phyloP scores from a whole-genome alignment of 30 jellyfish, hydroid and myxozoan genomes.

The Pelagia noctiluca region DNA sequence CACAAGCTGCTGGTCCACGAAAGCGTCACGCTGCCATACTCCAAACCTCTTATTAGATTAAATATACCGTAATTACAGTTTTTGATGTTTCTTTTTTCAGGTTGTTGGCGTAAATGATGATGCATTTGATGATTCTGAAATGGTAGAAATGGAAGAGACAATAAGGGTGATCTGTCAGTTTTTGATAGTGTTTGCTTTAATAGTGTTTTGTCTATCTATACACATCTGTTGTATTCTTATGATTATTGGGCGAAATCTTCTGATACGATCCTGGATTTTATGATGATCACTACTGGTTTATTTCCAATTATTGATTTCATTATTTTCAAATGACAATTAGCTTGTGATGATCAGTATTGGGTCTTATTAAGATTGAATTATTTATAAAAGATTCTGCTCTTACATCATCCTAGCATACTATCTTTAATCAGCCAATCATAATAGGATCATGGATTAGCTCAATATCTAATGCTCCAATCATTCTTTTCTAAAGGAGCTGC shows the following conservation, averaged over 20 bases:
- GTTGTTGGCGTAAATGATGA: neutral
- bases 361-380: too few relatives aligned
- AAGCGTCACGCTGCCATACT: too few relatives aligned
- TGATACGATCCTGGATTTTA: too few relatives aligned
- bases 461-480: neutral
- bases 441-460: neutral
- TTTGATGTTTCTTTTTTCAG: neutral
- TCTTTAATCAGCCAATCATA: neutral
- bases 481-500: constrained; percentile 66
- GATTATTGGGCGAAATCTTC: neutral
- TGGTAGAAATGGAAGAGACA: constrained; percentile 29
- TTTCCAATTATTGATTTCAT: too few relatives aligned
- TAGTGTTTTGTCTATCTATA: neutral
- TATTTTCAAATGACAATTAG: too few relatives aligned
- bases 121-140: constrained; percentile 24
- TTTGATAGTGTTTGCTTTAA: neutral
- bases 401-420: neutral
- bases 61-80: neutral
- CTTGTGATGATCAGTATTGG: too few relatives aligned
- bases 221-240: neutral
- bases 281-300: too few relatives aligned
- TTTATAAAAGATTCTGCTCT: too few relatives aligned
- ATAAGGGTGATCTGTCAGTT: constrained; percentile 35
- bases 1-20: too few relatives aligned
- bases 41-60: too few relatives aligned